Base-by-base conservation (phyloP, 1,140 invertebrate genomes). In the Penaeus japonicus region DNA sequence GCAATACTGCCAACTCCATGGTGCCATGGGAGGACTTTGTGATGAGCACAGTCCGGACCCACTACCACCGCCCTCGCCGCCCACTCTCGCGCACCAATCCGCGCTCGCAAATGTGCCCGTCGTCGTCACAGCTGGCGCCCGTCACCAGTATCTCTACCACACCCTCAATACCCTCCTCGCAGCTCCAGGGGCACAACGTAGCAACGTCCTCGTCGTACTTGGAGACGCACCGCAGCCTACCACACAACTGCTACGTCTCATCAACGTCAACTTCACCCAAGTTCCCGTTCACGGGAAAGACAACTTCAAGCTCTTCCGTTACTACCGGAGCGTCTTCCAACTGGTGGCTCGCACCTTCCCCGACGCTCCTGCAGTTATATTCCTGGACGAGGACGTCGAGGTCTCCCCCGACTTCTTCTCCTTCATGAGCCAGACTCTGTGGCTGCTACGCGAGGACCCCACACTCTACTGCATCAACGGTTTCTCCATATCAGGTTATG, bases 381-480 rank as follows among this genome's bases (percentile, higher is more conserved):
- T 95, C 39, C 91, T 95, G 35, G 95, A 95, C 92, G 95, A 95
- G 91, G 95, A 95, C 91, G 93, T 95, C 54, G 94, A 95, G 92
- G 93, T 95, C 7, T 94, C 95, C 30, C 94, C 94, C 79, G 95
- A 95, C 92, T 95, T 95, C 91, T 95, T 95, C 90, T 94, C 87
- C 91, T 95, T 94, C 91, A 95, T 95, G 91, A 94, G 93, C 91
- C 95, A 95, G 92, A 94, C 94, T 7, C 90, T 94, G 24, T 92
- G 92, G 81, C 90, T 95, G 22, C 90, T 95, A 35, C 94, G 94
- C 85, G 93, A 94, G 87, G 94, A 95, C 90, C 90, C 92, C 2
- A 93, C 92, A 54, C 86, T 95, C 24, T 95, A 95, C 91, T 95
- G 95, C 92, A 93, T 95, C 54, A 95, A 94, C 35, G 95, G 94